Conservation (phyloP, 2,113 vertebrate genomes). For the Herpetotheres cachinnans region DNA sequence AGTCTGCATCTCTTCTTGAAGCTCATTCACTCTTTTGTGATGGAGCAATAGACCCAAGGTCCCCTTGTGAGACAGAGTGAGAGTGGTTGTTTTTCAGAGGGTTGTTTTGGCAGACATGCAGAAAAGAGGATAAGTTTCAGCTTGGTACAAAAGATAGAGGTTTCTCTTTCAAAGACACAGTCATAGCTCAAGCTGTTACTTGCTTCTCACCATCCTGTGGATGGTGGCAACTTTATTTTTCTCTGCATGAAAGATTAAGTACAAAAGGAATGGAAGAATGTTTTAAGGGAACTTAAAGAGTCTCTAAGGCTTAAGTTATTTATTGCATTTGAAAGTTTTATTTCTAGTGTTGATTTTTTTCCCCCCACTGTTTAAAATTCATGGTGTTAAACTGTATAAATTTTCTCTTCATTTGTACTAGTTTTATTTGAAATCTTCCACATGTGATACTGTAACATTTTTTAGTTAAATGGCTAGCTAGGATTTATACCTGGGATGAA, state of each 20-base stretch:
- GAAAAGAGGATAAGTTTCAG: neutral
- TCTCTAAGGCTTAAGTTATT: neutral
- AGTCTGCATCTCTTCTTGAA: neutral
- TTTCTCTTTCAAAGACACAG: neutral
- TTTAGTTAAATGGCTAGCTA: neutral
- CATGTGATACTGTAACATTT: neutral
- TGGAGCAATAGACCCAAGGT: neutral
- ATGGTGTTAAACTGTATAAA: neutral
- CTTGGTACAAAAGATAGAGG: neutral
- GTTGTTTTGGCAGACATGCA: neutral
- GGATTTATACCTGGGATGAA: neutral
- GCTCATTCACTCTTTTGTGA: neutral
- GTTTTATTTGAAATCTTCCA: neutral
- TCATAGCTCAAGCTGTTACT: neutral
- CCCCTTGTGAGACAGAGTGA: neutral
- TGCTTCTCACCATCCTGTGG: neutral
- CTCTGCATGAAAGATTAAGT: neutral
- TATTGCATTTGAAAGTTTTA: neutral
- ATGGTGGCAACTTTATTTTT: neutral
- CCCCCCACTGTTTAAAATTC: neutral
- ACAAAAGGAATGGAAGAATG: neutral
- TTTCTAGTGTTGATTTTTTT: neutral
- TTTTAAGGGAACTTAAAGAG: neutral
- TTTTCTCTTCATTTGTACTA: neutral
- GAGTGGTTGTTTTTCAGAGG: neutral